Evolutionary conservation across 2,888 invertebrate genomes (phyloP), one percentile per base, ranked within the genome.

Genomic region (Yponomeuta evonymella): DNA sequence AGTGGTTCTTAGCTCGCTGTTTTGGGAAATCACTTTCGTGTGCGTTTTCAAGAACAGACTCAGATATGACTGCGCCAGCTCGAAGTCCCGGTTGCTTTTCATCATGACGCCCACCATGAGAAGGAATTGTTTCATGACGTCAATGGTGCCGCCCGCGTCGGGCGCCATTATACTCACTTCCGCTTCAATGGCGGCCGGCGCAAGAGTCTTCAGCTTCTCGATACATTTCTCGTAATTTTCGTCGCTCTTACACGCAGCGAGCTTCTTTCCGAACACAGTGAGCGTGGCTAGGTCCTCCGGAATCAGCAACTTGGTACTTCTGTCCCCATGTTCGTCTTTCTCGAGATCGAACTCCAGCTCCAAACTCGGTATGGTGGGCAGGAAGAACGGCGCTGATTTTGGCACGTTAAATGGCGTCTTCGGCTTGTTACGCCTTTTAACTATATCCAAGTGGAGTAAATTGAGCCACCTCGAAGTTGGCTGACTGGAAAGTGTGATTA

Each of bases 361-460:
- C 29, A 98, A 89, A 1, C 97, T 96, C 0, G 97, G 94, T 71
- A 98, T 93, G 0, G 98, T 98, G 0, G 99, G 98, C 70, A 99
- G 90, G 84, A 99, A 99, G 92, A 99, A 99, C 0, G 99, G 99
- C 0, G 98, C 99, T 0, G 96, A 94, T 86, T 97, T 97, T 0
- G 97, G 96, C 2, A 94, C 94, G 79, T 97, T 97, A 0, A 96
- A 94, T 0, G 97, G 94, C 70, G 95, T 95, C 85, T 95, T 97
- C 0, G 99, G 98, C 81, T 97, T 98, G 84, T 99, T 99, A 74
- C 97, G 93, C 77, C 94, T 95, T 84, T 96, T 97, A 2, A 99
- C 96, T 0, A 96, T 86, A 76, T 98, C 98, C 71, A 98, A 91
- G 81, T 97, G 95, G 1, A 98, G 93, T 15, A 99, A 91, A 85